Evolutionary conservation across 2,888 invertebrate species (phyloP).

Genomic region (Cephus sareptanus): DNA sequence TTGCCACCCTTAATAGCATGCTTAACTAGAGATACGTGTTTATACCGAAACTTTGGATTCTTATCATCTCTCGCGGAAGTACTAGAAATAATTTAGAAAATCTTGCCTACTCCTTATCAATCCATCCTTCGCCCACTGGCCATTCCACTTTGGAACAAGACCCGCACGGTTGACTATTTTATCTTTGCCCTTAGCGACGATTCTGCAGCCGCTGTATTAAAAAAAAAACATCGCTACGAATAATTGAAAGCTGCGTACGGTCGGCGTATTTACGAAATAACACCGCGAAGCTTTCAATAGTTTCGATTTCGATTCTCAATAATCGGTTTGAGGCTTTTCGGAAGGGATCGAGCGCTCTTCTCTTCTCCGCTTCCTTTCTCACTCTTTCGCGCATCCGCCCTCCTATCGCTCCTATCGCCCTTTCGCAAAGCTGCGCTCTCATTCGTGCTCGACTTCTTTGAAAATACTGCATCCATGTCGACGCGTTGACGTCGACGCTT

Average conservation of each 20-base stretch:
- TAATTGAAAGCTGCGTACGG: neutral
- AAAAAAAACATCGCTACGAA: neutral
- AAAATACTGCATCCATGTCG: neutral
- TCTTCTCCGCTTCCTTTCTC: neutral
- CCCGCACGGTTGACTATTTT: neutral
- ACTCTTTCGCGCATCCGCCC: neutral
- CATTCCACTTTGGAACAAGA: neutral
- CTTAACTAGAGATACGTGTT: no score
- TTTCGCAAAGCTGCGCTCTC: neutral
- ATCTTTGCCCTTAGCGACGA: no score
- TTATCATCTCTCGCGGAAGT: neutral
- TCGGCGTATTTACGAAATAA: neutral
- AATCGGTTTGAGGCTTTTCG: neutral
- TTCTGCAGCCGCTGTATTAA: neutral
- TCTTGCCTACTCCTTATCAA: neutral
- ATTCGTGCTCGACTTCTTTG: neutral
- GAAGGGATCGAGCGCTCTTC: neutral
- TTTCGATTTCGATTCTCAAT: neutral
- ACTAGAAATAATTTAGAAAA: neutral
- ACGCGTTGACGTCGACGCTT: neutral
- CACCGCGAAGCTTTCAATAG: neutral
- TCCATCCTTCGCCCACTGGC: neutral
- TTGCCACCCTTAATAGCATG: no score
- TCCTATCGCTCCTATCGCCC: no score
- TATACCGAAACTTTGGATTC: neutral